These are phyloP conservation scores for Hylia prasina DNA, from an alignment of 2,113 vertebrate genomes.

Conservation along the genomic window DNA sequence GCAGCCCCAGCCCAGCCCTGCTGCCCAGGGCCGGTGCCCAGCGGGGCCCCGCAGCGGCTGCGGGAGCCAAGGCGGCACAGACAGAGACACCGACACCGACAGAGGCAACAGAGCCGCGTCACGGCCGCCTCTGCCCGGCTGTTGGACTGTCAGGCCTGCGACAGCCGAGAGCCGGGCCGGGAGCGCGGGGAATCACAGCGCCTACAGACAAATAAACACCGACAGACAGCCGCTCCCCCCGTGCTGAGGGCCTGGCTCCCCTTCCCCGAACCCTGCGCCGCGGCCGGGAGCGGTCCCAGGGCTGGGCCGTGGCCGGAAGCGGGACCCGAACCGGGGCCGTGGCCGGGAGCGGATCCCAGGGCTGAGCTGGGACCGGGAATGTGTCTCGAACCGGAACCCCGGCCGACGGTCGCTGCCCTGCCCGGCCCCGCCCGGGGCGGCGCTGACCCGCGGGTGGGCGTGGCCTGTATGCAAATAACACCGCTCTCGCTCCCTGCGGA, in stretches of 20 bases:
- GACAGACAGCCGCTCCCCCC: fast-evolving
- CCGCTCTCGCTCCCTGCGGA: fast-evolving
- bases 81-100: fast-evolving
- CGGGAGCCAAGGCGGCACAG: constrained; percentile 58
- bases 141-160: fast-evolving
- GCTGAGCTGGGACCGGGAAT: no score
- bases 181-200: background rate
- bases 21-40: background rate
- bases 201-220: fast-evolving
- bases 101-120: fast-evolving
- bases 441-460: fast-evolving
- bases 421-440: background rate
- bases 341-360: background rate
- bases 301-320: no score
- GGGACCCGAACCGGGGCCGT: no score
- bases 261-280: background rate
- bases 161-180: background rate
- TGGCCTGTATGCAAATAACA: background rate
- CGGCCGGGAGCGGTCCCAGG: background rate
- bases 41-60: constrained; percentile 46
- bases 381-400: background rate
- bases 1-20: background rate
- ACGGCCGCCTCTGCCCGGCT: background rate
- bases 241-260: background rate
- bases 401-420: background rate